Percentiles rank a stretch among this genome's conserved stretches.
phyloP scores from a whole-genome alignment of 2,888 invertebrate genomes.

The Caenorhabditis sp. region DNA sequence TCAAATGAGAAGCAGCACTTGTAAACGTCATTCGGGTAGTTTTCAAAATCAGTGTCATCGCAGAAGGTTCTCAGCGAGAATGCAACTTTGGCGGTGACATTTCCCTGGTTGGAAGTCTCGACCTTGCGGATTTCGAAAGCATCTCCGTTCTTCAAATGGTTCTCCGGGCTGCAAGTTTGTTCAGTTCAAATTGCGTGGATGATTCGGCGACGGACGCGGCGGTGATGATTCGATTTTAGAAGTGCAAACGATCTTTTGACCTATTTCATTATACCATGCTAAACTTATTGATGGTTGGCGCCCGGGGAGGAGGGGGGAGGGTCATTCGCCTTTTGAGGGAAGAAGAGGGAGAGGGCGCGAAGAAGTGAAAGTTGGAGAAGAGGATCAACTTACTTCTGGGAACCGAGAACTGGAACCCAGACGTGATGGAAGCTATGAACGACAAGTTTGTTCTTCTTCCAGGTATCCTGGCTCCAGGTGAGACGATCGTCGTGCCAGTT shows the following conservation, averaged over 20 bases:
- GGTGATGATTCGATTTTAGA: constrained; percentile 14
- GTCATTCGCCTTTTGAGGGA: constrained; percentile 18
- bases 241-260: constrained; percentile 25
- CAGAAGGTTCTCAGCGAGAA: constrained; percentile 81
- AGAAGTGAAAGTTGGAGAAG: constrained; percentile 9
- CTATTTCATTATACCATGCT: constrained; percentile 27
- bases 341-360: background rate
- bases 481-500: constrained; percentile 71
- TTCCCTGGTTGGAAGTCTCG: constrained; percentile 78
- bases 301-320: no score
- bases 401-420: constrained; percentile 81
- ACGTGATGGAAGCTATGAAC: constrained; percentile 81
- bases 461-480: constrained; percentile 67
- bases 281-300: constrained; percentile 10
- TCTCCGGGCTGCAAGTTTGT: constrained; percentile 74
- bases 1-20: constrained; percentile 81
- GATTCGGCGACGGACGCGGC: no score
- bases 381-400: constrained; percentile 68
- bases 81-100: constrained; percentile 80
- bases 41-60: constrained; percentile 82
- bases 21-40: constrained; percentile 82
- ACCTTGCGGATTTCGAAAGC: constrained; percentile 80
- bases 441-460: constrained; percentile 79
- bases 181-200: no score
- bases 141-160: constrained; percentile 81